Percentiles rank a stretch among this genome's conserved stretches.
Evolutionary conservation across 2,888 invertebrate genomes (phyloP).

Genomic region (Tinea semifulvella): DNA sequence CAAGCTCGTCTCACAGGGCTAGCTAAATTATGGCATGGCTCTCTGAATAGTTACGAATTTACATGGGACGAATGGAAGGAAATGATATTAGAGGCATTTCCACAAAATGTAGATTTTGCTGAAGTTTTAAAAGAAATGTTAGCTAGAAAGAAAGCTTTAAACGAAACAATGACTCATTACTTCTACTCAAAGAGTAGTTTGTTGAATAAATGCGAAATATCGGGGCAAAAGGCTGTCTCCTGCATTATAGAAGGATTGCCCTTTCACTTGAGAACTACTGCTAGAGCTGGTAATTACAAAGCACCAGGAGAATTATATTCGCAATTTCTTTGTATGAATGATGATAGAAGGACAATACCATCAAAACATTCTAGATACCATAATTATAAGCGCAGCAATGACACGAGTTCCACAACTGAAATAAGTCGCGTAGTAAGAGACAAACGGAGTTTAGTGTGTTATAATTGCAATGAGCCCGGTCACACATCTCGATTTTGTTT

Average conservation of each 20-base stretch:
- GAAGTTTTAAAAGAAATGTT: constrained; percentile 3
- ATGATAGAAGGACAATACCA: too few relatives aligned
- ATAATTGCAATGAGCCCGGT: too few relatives aligned
- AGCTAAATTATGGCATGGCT: too few relatives aligned
- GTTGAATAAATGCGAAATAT: not conserved
- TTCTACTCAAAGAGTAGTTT: not conserved
- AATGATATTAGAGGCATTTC: not conserved
- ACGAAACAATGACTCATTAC: not conserved
- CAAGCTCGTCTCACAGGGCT: too few relatives aligned
- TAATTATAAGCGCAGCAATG: too few relatives aligned
- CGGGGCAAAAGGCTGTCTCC: constrained; percentile 2
- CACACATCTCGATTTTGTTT: too few relatives aligned
- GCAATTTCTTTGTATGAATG: too few relatives aligned
- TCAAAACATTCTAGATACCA: too few relatives aligned
- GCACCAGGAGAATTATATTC: not conserved
- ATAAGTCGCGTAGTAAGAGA: too few relatives aligned
- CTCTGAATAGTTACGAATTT: too few relatives aligned
- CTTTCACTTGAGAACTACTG: not conserved
- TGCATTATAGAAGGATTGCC: constrained; percentile 5
- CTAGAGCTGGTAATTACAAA: not conserved
- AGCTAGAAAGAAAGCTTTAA: not conserved
- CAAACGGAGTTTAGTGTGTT: too few relatives aligned
- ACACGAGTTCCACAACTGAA: too few relatives aligned
- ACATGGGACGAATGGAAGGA: not conserved
- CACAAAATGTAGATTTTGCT: not conserved